A percentile compares a stretch with the other conserved stretches of the same genome.
Conservation (phyloP, 2,113 vertebrate species). For the Scomber scombrus region DNA sequence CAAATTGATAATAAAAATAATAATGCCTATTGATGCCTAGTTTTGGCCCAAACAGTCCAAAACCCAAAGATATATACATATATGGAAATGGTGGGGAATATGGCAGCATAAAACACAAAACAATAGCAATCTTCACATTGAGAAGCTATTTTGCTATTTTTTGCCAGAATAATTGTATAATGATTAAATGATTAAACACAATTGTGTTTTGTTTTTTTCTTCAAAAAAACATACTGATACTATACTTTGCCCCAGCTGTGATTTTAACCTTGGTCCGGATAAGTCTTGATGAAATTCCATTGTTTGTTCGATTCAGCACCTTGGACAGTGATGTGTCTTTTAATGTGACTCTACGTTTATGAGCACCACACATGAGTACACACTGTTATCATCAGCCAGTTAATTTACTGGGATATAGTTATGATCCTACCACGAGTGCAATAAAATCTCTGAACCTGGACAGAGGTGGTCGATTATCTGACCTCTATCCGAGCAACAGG, state of each 20-base stretch:
- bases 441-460: constrained; percentile 27
- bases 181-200: neutral
- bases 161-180: neutral
- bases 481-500: constrained; percentile 17
- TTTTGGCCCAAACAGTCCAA: no score
- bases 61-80: no score
- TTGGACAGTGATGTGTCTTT: constrained; percentile 22
- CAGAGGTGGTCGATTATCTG: constrained; percentile 25
- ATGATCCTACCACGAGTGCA: neutral
- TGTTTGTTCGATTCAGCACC: constrained; percentile 19
- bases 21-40: no score
- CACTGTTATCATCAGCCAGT: neutral
- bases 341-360: neutral
- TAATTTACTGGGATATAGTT: neutral
- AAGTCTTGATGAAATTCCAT: neutral
- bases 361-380: neutral
- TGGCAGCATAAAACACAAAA: no score
- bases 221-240: no score
- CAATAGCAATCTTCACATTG: no score
- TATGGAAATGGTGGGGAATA: no score
- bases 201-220: neutral
- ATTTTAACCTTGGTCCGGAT: neutral
- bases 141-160: no score
- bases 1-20: no score
- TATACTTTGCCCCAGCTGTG: no score